These are phyloP conservation scores for Proisotoma minuta DNA, from an alignment of 2,888 invertebrate species.

Conservation along the genomic window DNA sequence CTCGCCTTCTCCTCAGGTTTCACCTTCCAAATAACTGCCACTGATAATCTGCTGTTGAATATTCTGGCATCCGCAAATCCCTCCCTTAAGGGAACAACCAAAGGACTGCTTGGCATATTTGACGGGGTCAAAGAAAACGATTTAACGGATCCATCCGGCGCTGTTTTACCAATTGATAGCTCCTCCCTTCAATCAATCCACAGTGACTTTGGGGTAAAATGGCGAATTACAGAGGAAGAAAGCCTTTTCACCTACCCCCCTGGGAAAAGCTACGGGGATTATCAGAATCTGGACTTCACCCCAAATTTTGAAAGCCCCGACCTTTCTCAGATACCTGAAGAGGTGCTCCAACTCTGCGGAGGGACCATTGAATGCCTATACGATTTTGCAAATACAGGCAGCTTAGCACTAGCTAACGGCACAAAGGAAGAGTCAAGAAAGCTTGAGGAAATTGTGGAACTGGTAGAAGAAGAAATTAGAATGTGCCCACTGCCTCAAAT, in stretches of 20 bases:
- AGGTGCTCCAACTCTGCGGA: background rate
- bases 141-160: conserved; percentile 8
- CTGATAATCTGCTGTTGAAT: background rate
- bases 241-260: conserved; percentile 20
- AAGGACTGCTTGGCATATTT: conserved; percentile 19
- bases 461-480: background rate
- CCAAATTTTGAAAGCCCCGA: background rate
- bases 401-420: background rate
- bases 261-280: background rate
- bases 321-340: background rate
- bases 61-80: background rate
- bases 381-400: background rate
- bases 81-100: background rate
- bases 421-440: background rate
- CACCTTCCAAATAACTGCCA: background rate
- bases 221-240: conserved; percentile 11
- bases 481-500: background rate
- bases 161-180: background rate
- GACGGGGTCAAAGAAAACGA: conserved; percentile 20
- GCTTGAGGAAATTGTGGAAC: background rate
- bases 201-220: conserved; percentile 18
- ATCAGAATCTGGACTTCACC: background rate
- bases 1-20: background rate
- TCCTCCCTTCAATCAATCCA: conserved; percentile 16
- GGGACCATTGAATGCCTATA: background rate